Evolutionary conservation across 2,888 invertebrate species (phyloP), one percentile per base, ranked within the genome.

Genomic region (Lamproptera curius): DNA sequence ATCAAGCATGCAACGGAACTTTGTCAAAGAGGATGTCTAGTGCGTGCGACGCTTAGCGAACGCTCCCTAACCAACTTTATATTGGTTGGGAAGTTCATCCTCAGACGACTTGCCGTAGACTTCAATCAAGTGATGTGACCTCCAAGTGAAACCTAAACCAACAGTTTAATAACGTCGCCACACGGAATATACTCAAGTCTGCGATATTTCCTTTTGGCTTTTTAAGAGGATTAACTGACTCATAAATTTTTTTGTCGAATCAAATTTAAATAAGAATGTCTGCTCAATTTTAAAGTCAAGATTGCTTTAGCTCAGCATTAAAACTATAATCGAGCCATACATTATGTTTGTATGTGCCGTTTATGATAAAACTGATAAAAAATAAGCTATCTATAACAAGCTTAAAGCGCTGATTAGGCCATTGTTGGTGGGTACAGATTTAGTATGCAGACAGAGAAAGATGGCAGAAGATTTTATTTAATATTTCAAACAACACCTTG

Each of bases 1-100:
- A 85, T 85, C 81, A 81, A 83, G 77, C 80, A 84, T 86, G 83
- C 83, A 80, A 73, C 75, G 76, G 78, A 86, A 85, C 82, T 84
- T 80, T 68, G 69, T 71, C 80, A 74, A 80, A 82, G 79, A 84
- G 77, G 80, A 75, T 76, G 76, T 76, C 78, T 74, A 70, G 79
- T 83, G 84, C 82, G 85, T 84, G 80, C 71, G 71, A 74, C 75
- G 79, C 76, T 82, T 73, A 76, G 79, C 65, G 75, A 80, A 73
- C 67, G 70, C 64, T 60, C 61, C 67, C 73, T 70, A 67, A 55
- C 65, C 62, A 83, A 85, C 84, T 85, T 82, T 81, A 84, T 86
- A 85, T 85, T 85, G 84, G 76, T 80, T 71, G 59, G 59, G 77
- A 86, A 84, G 77, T 86, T 84, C 59, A 71, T 62, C 78, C 71